phyloP scores from a whole-genome alignment of 2,113 vertebrate species.

The Phycodurus eques region DNA sequence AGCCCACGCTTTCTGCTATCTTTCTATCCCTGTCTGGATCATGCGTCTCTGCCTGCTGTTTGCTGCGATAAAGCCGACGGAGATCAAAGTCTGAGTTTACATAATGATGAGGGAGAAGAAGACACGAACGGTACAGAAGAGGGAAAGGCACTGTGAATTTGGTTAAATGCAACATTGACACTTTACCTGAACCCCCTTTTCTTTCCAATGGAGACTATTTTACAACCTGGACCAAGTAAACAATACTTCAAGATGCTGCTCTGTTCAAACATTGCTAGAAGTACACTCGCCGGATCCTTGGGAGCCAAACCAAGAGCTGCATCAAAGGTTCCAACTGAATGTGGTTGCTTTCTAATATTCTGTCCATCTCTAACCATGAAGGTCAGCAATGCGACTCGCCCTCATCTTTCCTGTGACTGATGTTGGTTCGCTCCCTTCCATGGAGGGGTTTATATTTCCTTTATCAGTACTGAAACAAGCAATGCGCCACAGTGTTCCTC shows the following conservation, averaged over 20 bases:
- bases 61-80: slow-evolving; percentile 55
- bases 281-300: not conserved
- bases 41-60: slow-evolving; percentile 45
- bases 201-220: slow-evolving; percentile 38
- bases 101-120: slow-evolving; percentile 44
- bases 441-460: slow-evolving; percentile 34
- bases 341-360: not conserved
- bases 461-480: slow-evolving; percentile 30
- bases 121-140: slow-evolving; percentile 22
- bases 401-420: not conserved
- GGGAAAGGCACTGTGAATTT: slow-evolving; percentile 33
- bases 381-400: not conserved
- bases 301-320: not conserved
- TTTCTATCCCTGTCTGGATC: slow-evolving; percentile 31
- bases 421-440: not conserved
- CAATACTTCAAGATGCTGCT: not conserved
- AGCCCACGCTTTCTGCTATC: not conserved
- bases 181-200: slow-evolving; percentile 49
- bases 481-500: slow-evolving; percentile 27
- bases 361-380: not conserved
- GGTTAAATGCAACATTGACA: slow-evolving; percentile 46
- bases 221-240: slow-evolving; percentile 45
- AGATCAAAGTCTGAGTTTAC: slow-evolving; percentile 66
- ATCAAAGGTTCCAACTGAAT: not conserved
- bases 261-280: slow-evolving; percentile 17